phyloP scores from a whole-genome alignment of 2,113 vertebrate genomes.

The Bostrychus sinensis region DNA sequence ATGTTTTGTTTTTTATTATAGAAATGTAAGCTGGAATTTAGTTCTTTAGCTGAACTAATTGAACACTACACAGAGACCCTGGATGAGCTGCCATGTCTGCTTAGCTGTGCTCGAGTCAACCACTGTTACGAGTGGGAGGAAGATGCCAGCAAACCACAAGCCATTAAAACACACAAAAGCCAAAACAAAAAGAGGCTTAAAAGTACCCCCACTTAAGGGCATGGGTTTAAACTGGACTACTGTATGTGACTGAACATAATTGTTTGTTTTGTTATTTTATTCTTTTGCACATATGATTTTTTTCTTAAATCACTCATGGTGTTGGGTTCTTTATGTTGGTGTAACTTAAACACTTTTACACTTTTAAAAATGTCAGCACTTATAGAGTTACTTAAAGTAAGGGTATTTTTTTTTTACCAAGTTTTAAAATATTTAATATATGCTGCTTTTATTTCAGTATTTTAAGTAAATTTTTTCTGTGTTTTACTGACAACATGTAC shows the following conservation, averaged over 20 bases:
- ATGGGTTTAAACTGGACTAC: conserved; percentile 37
- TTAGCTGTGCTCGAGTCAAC: conserved; percentile 84
- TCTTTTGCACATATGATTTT: conserved; percentile 38
- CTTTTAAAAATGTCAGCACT: conserved; percentile 41
- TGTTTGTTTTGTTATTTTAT: neutral
- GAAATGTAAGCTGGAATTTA: conserved; percentile 85
- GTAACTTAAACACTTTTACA: conserved; percentile 10
- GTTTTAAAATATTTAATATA: conserved; percentile 8
- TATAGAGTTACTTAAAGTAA: neutral
- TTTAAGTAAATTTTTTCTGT: conserved; percentile 33
- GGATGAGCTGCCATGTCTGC: conserved; percentile 81
- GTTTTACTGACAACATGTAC: neutral
- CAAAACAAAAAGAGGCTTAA: conserved; percentile 20
- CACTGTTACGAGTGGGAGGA: conserved; percentile 88
- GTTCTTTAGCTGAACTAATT: conserved; percentile 84
- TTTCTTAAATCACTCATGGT: conserved; percentile 23
- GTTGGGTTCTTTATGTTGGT: neutral
- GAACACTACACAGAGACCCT: conserved; percentile 80
- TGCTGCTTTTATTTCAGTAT: conserved; percentile 32
- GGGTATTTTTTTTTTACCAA: conserved; percentile 16
- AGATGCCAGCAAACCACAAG: conserved; percentile 46
- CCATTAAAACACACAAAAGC: conserved; percentile 18
- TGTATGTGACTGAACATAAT: conserved; percentile 8
- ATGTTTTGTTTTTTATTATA: conserved; percentile 46
- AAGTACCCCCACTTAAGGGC: conserved; percentile 22